Base-by-base conservation (phyloP, 2,888 invertebrate species). In the Tholera decimalis region DNA sequence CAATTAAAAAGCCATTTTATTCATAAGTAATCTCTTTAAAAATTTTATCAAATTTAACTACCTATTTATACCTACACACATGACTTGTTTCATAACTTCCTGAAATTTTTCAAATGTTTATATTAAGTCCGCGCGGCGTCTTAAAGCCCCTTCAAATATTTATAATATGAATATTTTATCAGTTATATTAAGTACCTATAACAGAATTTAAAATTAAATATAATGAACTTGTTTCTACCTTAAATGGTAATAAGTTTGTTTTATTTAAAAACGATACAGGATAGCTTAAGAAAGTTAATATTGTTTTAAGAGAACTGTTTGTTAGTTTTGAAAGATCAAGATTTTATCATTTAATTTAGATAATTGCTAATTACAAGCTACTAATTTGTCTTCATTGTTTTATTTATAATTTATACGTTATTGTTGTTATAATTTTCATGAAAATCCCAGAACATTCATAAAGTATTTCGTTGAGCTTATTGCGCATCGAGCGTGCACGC, bases 1-100 rank as follows among this genome's bases (percentile, higher is more conserved):
- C 88, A 92, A 92, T 92, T 90, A 93, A 94, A 93, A 94, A 94
- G 93, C 93, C 89, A 92, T 92, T 92, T 90, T 91, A 91, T 92
- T 93, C 90, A 93, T 93, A 94, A 93, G 91, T 93, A 91, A 92
- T 91, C 89, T 93, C 89, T 91, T 93, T 92, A 93, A 94, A 95
- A 93, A 61, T 87, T 92, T 93, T 94, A 93, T 93, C 93, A 93
- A 93, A 92, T 93, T 93, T 89, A 88, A 91, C 95, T 95, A 95
- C 90, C 93, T 95, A 95, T 91, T 90, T 91, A 91, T 89, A 90
- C 82, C 89, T 90, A 88, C 83, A 83, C 84, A 90, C 90, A 89
- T 89, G 92, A 90, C 90, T 90, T 88, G 85, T 85, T 88, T 89
- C 77, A 84, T 88, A 87, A 88, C 79, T 84, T 90, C 63, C 87